A percentile compares a stretch with the other conserved stretches of the same genome.
These are phyloP conservation scores for Prenolepis imparis DNA, from an alignment of 2,888 invertebrate species.

Conservation along the genomic window DNA sequence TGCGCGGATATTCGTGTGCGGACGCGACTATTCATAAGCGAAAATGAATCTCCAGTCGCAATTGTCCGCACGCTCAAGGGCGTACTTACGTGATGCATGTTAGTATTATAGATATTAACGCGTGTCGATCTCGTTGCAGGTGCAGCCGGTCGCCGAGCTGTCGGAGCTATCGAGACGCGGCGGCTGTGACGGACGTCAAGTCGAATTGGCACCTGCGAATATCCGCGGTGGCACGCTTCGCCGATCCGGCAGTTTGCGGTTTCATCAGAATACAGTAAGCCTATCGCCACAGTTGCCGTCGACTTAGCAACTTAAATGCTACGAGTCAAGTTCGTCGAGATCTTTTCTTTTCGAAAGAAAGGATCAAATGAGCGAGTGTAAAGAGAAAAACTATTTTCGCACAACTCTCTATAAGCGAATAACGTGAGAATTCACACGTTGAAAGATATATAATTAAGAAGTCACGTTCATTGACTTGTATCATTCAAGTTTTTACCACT, in stretches of 20 bases:
- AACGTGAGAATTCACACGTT: not conserved
- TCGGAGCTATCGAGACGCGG: constrained; percentile 95
- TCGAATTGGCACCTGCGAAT: constrained; percentile 90
- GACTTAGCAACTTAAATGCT: not conserved
- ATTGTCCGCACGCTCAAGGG: constrained; percentile 5
- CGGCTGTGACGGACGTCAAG: constrained; percentile 89
- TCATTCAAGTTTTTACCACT: not conserved
- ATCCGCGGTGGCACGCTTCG: constrained; percentile 92
- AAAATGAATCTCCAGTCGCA: constrained; percentile 24
- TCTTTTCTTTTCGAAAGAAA: not conserved
- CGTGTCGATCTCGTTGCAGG: constrained; percentile 87
- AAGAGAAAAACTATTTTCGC: too few species aligned
- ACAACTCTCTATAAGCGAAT: too few species aligned
- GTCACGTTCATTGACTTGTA: constrained; percentile 12
- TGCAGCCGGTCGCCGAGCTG: constrained; percentile 97
- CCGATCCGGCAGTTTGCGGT: constrained; percentile 93
- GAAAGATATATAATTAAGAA: not conserved
- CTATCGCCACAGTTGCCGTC: constrained; percentile 38
- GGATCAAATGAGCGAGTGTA: not conserved
- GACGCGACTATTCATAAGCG: constrained; percentile 17
- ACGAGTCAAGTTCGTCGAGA: not conserved
- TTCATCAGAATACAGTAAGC: constrained; percentile 90
- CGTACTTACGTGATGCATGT: constrained; percentile 1
- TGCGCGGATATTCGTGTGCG: not conserved
- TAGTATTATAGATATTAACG: constrained; percentile 25